phyloP scores from a whole-genome alignment of 2,797 vertebrate species.

The Varecia variegata region DNA sequence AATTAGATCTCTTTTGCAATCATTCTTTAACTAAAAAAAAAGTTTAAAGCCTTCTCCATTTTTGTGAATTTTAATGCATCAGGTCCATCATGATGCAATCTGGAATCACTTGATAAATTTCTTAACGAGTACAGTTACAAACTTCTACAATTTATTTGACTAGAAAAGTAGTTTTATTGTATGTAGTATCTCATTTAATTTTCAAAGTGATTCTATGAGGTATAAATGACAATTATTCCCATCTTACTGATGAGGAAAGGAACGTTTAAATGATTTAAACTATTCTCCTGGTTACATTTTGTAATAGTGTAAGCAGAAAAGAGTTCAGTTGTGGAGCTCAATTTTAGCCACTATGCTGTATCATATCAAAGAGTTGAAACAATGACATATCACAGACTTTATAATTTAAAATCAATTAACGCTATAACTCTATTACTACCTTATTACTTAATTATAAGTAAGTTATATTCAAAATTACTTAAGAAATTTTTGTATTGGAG shows the following conservation, averaged over 20 bases:
- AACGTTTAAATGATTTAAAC: neutral
- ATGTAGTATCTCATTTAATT: neutral
- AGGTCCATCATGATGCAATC: neutral
- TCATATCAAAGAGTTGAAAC: neutral
- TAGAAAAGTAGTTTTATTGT: neutral
- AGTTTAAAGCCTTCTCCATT: neutral
- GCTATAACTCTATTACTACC: neutral
- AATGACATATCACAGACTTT: neutral
- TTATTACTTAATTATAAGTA: neutral
- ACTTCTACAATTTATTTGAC: neutral
- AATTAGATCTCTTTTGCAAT: neutral
- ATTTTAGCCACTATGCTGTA: neutral
- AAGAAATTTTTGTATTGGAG: neutral
- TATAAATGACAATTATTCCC: neutral
- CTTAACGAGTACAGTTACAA: neutral
- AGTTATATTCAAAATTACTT: neutral
- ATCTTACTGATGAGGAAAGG: neutral
- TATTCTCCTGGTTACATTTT: neutral
- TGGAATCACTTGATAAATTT: neutral
- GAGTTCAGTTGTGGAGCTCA: neutral
- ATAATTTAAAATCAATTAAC: neutral
- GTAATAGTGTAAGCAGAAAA: neutral
- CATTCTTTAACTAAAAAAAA: conserved; percentile 18
- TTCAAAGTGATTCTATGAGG: neutral
- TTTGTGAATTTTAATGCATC: conserved; percentile 32